Evolutionary conservation across 2,113 vertebrate genomes (phyloP).

Genomic region (Nannobrachium achirus): DNA sequence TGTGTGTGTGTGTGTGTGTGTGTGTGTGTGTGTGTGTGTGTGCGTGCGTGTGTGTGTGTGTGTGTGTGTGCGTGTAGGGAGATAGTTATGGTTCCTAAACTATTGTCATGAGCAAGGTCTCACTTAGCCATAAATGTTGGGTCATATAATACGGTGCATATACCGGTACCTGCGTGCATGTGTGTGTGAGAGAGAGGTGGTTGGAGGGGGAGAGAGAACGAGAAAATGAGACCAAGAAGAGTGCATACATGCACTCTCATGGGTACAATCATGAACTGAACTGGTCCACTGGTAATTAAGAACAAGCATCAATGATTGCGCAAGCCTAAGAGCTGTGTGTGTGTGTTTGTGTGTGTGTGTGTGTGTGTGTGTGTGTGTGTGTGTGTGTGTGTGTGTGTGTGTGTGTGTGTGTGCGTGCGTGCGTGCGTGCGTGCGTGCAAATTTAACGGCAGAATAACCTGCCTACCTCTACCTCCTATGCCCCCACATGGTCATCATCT

Average conservation of each 20-base stretch:
- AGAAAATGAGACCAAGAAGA: no score
- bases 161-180: no score
- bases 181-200: no score
- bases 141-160: no score
- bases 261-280: no score
- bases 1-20: neutral
- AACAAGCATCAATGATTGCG: neutral
- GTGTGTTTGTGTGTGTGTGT: conserved; percentile 18
- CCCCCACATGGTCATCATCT: neutral
- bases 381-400: conserved; percentile 3
- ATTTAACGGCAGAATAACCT: conserved; percentile 5
- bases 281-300: no score
- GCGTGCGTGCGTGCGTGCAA: neutral
- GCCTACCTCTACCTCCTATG: neutral
- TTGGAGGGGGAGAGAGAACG: no score
- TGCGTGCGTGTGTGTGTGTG: neutral
- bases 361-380: conserved; percentile 1
- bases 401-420: conserved; percentile 20
- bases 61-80: neutral
- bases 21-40: conserved; percentile 12
- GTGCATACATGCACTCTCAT: no score
- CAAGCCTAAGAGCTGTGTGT: neutral
- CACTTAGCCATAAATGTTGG: neutral
- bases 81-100: neutral
- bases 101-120: neutral